These are phyloP conservation scores for Solenopsis invicta DNA, from an alignment of 1,140 invertebrate species.

Conservation along the genomic window DNA sequence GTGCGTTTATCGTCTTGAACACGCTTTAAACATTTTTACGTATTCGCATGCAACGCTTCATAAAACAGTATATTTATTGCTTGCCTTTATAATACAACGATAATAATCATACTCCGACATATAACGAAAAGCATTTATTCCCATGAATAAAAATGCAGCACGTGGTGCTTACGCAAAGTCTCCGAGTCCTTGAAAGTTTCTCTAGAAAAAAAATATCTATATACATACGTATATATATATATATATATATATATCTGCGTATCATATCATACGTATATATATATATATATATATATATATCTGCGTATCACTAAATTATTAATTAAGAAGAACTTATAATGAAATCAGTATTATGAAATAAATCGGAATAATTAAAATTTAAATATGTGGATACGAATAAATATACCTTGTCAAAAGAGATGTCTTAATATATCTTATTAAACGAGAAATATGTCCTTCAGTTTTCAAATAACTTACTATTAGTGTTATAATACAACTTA, in stretches of 20 bases:
- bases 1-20: not conserved
- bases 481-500: not conserved
- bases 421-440: not conserved
- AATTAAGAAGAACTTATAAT: not conserved
- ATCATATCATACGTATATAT: not conserved
- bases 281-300: constrained; percentile 24
- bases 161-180: not conserved
- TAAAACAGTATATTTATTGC: constrained; percentile 36
- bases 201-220: constrained; percentile 25
- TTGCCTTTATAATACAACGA: constrained; percentile 6
- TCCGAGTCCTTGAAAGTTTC: constrained; percentile 1
- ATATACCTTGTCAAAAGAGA: not conserved
- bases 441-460: not conserved
- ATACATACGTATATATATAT: no score
- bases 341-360: not conserved
- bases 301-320: constrained; percentile 18
- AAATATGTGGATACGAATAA: not conserved
- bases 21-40: constrained; percentile 9
- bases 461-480: not conserved
- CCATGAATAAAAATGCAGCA: constrained; percentile 3
- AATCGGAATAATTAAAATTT: not conserved
- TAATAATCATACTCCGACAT: constrained; percentile 6
- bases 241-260: constrained; percentile 12
- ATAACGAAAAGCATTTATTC: constrained; percentile 20
- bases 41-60: not conserved